Evolutionary conservation across 2,797 vertebrate species (phyloP).

Genomic region (Silurus aristotelis): DNA sequence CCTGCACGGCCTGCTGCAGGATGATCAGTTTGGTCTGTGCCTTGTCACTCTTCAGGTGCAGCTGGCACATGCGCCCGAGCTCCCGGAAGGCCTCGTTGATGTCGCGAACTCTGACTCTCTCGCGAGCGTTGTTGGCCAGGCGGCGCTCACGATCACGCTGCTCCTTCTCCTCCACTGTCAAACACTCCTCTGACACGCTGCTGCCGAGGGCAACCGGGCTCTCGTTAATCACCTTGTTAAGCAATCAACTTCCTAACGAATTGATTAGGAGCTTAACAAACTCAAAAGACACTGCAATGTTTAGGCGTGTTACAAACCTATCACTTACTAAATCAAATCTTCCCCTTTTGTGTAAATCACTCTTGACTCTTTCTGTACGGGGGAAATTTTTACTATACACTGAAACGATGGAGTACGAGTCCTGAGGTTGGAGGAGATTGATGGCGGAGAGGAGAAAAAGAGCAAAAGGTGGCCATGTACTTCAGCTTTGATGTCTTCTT

Average conservation of each 20-base stretch:
- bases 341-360: neutral
- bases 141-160: constrained; percentile 95
- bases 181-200: constrained; percentile 86
- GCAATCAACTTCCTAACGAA: constrained; percentile 39
- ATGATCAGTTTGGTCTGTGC: constrained; percentile 99
- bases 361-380: neutral
- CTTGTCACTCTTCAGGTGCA: constrained; percentile 98
- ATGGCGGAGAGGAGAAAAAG: constrained; percentile 37
- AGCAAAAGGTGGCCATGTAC: constrained; percentile 6
- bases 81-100: constrained; percentile 99
- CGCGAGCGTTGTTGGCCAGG: constrained; percentile 96
- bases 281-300: neutral
- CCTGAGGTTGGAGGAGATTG: neutral
- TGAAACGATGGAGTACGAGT: neutral
- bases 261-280: constrained; percentile 16
- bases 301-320: neutral
- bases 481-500: constrained; percentile 27
- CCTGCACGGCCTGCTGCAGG: constrained; percentile 98
- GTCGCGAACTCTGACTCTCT: constrained; percentile 96
- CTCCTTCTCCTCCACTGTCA: constrained; percentile 97
- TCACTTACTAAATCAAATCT: neutral
- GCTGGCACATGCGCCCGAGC: constrained; percentile 97
- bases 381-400: neutral
- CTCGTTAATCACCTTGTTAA: constrained; percentile 67
- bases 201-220: constrained; percentile 62